Evolutionary conservation across 2,888 invertebrate genomes (phyloP).

Genomic region (Papilio gigon): DNA sequence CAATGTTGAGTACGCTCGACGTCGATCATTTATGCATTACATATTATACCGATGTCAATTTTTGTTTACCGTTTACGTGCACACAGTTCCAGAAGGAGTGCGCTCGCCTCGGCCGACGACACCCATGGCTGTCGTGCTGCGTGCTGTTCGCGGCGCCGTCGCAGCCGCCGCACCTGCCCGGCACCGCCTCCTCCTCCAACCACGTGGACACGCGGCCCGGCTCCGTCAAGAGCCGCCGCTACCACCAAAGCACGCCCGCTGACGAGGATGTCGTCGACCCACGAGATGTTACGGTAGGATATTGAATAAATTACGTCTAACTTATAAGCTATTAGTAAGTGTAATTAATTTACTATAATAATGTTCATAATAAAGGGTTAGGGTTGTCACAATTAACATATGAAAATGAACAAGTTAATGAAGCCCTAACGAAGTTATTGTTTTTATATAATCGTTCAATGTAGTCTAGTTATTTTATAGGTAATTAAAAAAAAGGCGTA

Average conservation of each 20-base stretch:
- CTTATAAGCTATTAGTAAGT: neutral
- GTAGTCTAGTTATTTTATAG: neutral
- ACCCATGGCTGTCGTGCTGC: slow-evolving; percentile 77
- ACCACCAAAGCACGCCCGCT: slow-evolving; percentile 65
- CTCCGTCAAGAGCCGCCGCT: slow-evolving; percentile 69
- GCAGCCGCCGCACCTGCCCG: slow-evolving; percentile 52
- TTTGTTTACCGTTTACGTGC: neutral
- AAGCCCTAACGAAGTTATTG: no score
- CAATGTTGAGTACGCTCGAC: no score
- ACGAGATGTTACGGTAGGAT: slow-evolving; percentile 72
- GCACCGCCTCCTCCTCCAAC: slow-evolving; percentile 63
- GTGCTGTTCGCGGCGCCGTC: slow-evolving; percentile 62
- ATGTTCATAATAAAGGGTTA: neutral
- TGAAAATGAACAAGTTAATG: no score
- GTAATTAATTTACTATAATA: neutral
- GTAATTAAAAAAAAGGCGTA: neutral
- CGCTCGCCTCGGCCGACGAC: slow-evolving; percentile 69
- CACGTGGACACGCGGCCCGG: slow-evolving; percentile 70
- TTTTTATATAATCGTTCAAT: no score
- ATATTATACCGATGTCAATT: no score
- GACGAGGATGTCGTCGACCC: slow-evolving; percentile 70
- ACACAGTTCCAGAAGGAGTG: slow-evolving; percentile 77
- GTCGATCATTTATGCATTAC: no score
- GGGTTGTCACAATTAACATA: no score
- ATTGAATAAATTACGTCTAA: no score